Base-by-base conservation (phyloP, 1,140 invertebrate species). In the Aricia agestis region DNA sequence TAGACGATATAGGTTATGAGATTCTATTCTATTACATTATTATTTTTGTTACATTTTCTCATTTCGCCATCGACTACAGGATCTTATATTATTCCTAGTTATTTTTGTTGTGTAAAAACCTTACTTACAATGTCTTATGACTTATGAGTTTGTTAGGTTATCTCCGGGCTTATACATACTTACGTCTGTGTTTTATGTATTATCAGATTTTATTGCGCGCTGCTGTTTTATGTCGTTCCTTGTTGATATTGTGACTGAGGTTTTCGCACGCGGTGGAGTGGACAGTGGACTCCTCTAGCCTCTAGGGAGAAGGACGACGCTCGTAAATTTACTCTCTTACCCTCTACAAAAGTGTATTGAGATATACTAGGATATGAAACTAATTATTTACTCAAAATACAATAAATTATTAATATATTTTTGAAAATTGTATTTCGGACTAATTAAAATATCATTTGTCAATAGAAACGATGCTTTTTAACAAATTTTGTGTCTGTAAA, bases 401-500 rank as follows among this genome's bases (percentile, higher is more conserved):
- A 63, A 63, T 63, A 25, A 63, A 63, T 63, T 63, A 63, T 63
- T 63, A 63, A 63, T 63, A 63, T 63, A 63, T 63, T 63, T 63
- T 63, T 63, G 59, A 63, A 63, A 63, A 63, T 63, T 63, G 59
- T 63, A 63, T 63, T 63, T 63, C 59, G 59, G 19, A 19, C 59
- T 63, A 63, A 63, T 63, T 63, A 63, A 52, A 52, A 63, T 63
- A 63, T 63, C 59, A 63, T 63, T 63, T 63, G 59, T 63, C 59
- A 63, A 63, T 63, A 63, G 59, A 63, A 63, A 18, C 19, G 11
- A 63, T 63, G 59, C 59, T 63, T 63, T 63, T 63, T 19, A 63
- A 63, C 59, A 31, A 31, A 63, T 59, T 66, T 69, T 73, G 59
- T 74, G 72, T 76, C 66, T 74, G 72, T 78, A 76, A 72, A 79